phyloP scores from a whole-genome alignment of 2,113 vertebrate genomes.

The Ramphastos sulfuratus region DNA sequence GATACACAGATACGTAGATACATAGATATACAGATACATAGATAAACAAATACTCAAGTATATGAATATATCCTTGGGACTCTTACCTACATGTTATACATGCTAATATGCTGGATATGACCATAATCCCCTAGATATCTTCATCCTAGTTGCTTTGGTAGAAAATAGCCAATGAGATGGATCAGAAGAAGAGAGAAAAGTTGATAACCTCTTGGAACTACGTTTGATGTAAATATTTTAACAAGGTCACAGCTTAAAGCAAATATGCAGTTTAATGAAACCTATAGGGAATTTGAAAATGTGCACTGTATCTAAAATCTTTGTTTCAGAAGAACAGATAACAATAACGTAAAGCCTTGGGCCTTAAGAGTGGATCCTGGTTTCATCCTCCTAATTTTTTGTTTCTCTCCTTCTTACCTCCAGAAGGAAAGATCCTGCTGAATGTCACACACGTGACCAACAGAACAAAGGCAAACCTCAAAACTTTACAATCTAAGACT shows the following conservation, averaged over 20 bases:
- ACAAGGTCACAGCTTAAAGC: neutral
- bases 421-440: neutral
- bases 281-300: neutral
- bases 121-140: neutral
- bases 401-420: neutral
- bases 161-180: neutral
- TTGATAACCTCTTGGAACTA: neutral
- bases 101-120: neutral
- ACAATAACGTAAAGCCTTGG: neutral
- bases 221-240: neutral
- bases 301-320: too few species aligned
- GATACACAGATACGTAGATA: too few species aligned
- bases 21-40: too few species aligned
- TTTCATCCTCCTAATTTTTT: neutral
- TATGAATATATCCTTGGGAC: neutral
- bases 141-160: neutral
- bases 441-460: fast-evolving
- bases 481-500: neutral
- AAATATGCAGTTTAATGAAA: neutral
- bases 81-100: neutral
- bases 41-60: neutral
- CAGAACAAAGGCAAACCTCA: neutral
- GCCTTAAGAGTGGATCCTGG: neutral
- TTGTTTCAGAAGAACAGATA: too few species aligned
- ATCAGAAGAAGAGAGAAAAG: neutral